Conservation (phyloP, 2,797 vertebrate species). For the Helostoma temminkii region DNA sequence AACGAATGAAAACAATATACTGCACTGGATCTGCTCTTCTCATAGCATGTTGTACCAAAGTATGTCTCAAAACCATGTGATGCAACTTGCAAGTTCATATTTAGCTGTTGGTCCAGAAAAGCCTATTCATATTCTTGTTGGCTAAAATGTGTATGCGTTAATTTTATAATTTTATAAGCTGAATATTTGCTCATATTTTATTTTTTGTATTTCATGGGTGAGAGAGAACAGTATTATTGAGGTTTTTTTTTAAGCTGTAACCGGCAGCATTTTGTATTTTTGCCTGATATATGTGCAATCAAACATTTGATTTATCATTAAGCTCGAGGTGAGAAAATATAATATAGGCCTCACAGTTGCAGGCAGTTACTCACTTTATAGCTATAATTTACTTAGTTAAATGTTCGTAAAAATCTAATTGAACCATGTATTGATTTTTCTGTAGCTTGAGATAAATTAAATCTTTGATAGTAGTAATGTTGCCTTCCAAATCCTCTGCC, state of each 20-base stretch:
- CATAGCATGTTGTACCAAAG: background rate
- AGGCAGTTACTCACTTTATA: background rate
- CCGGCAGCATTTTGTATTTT: background rate
- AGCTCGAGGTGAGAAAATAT: background rate
- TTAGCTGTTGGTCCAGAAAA: background rate
- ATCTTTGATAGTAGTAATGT: constrained; percentile 14
- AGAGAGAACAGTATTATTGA: background rate
- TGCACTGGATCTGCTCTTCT: constrained; percentile 16
- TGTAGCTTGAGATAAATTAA: constrained; percentile 36
- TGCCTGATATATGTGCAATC: background rate
- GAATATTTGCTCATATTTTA: too few relatives aligned
- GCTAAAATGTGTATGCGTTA: too few relatives aligned
- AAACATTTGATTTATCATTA: constrained; percentile 5
- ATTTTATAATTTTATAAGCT: too few relatives aligned
- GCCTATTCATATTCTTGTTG: too few relatives aligned
- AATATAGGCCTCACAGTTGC: background rate
- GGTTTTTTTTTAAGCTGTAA: background rate
- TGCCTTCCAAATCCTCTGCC: background rate
- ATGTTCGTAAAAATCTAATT: constrained; percentile 48
- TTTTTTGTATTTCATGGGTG: too few relatives aligned
- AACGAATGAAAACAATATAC: constrained; percentile 29
- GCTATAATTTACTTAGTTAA: constrained; percentile 39
- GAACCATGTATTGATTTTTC: constrained; percentile 56
- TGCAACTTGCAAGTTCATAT: background rate
- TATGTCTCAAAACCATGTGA: background rate